A percentile compares a stretch with the other conserved stretches of the same genome.
These are phyloP conservation scores for Drosophila demipolita DNA, from an alignment of 2,888 invertebrate species.

Conservation along the genomic window DNA sequence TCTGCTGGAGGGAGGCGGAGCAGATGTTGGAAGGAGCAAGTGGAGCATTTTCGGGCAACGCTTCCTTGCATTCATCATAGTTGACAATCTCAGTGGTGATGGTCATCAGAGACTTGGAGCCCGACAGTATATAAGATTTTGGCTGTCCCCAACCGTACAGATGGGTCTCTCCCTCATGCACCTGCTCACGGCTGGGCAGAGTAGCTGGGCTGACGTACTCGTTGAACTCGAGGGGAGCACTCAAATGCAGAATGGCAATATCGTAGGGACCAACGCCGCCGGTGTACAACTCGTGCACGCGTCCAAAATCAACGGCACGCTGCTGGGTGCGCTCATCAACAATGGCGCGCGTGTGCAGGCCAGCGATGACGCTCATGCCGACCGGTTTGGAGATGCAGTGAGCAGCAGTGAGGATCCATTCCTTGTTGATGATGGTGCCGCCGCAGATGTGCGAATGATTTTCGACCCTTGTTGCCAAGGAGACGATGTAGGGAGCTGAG, in stretches of 20 bases:
- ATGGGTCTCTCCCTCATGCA: slow-evolving; percentile 75
- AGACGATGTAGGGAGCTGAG: slow-evolving; percentile 85
- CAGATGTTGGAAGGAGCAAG: slow-evolving; percentile 84
- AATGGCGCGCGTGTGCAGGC: slow-evolving; percentile 82
- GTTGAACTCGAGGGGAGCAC: slow-evolving; percentile 74
- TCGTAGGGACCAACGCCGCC: slow-evolving; percentile 86
- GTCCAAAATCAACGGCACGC: slow-evolving; percentile 73
- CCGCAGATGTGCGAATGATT: slow-evolving; percentile 85
- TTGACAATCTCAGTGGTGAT: slow-evolving; percentile 76
- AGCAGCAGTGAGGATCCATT: slow-evolving; percentile 85
- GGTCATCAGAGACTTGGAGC: slow-evolving; percentile 77
- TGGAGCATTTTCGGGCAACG: slow-evolving; percentile 70
- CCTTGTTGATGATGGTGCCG: slow-evolving; percentile 84
- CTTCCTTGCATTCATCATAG: slow-evolving; percentile 63
- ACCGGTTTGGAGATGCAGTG: slow-evolving; percentile 79
- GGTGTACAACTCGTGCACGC: slow-evolving; percentile 78
- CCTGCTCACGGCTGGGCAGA: slow-evolving; percentile 79
- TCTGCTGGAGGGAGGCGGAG: slow-evolving; percentile 84
- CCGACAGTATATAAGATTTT: slow-evolving; percentile 55
- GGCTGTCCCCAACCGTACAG: slow-evolving; percentile 86
- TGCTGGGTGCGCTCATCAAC: slow-evolving; percentile 72
- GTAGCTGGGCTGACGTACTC: slow-evolving; percentile 81
- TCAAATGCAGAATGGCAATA: slow-evolving; percentile 86
- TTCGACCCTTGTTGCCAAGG: slow-evolving; percentile 72
- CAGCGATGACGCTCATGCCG: slow-evolving; percentile 83